Base-by-base conservation (phyloP, 53 echinoderm and acorn worm species). In the Holothuria leucospilota region DNA sequence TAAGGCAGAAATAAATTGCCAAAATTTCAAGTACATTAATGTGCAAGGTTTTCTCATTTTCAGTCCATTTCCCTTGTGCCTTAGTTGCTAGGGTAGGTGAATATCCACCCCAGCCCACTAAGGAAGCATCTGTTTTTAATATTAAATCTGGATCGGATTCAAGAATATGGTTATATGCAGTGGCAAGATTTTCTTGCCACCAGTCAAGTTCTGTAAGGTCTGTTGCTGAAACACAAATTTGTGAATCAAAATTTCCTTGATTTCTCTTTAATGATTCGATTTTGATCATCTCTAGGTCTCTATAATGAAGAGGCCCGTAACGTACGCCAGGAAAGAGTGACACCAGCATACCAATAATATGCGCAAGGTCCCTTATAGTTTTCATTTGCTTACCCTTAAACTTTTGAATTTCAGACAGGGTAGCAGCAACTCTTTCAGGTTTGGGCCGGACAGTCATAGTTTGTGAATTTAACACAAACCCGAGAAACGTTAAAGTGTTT, bases 111-210 rank as follows among this genome's bases (percentile, higher is more conserved):
- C n/a, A n/a, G n/a, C n/a, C n/a, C n/a, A n/a, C n/a, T n/a, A n/a
- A n/a, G n/a, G n/a, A n/a, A n/a, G n/a, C n/a, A n/a, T n/a, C n/a
- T n/a, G n/a, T n/a, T n/a, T n/a, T n/a, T n/a, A 56, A 25, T 15
- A 56, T 25, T 79, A 24, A 26, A 6, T 59, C 53, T 1, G 56
- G 5, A 6, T 2, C 9, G 58, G 53, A 12, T 21, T 53, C 79
- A 13, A 59, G 15, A 56, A 0, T 34, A 34, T 34, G 3, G 34
- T 34, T 34, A 3, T 34, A 34, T 34, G 34, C 80, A 21, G 80
- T 79, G 25, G 59, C n/a, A 59, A 80, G 80, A 13, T 80, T 80
- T 29, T 80, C 58, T 27, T 80, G 29, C 80, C 80, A 80, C 80
- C 80, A 80, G 21, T n/a, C 13, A 16, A 56, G 12, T 80, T 80